Base-by-base conservation (phyloP, 2,888 invertebrate genomes). In the Corythucha ciliata region DNA sequence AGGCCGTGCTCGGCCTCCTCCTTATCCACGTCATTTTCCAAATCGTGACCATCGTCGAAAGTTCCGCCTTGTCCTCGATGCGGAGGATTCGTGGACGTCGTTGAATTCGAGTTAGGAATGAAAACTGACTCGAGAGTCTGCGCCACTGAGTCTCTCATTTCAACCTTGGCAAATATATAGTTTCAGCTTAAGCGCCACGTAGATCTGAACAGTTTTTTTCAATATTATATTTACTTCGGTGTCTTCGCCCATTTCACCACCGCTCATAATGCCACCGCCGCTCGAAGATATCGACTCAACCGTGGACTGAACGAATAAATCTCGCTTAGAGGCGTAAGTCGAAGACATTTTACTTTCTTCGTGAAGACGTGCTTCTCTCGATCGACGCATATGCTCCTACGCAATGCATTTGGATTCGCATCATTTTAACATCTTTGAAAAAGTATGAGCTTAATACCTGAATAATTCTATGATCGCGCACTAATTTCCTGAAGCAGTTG, bases 401-500 rank as follows among this genome's bases (percentile, higher is more conserved):
- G 26, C 22, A 27, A 25, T n/a, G 37, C 37, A 48, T 55, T 48
- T 51, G 36, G 14, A 32, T 18, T 44, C 21, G 29, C 5, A 27
- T 40, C 8, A 40, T 40, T 6, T 6, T 40, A 20, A 7, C 6
- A 22, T 25, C 41, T 8, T 12, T 5, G 26, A 39, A 39, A 39
- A 16, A 4, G 21, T 39, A 5, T 7, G 12, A n/a, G n/a, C n/a
- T n/a, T n/a, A 33, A 33, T 69, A 88, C 89, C 78, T 85, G 82
- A 63, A 89, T 89, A 62, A 86, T 81, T 63, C 81, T 79, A 65
- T 88, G 89, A 71, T 91, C 90, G 66, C 84, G 79, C 63, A 87
- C 78, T 32, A 92, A 76, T 66, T 92, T 91, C 60, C 82, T 77
- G 59, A 85, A 76, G 69, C 91, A 91, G 65, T 89, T 90, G 71